Percentiles rank a stretch among this genome's conserved stretches.
Evolutionary conservation across 2,113 vertebrate species (phyloP).

Genomic region (Tragelaphus scriptus): DNA sequence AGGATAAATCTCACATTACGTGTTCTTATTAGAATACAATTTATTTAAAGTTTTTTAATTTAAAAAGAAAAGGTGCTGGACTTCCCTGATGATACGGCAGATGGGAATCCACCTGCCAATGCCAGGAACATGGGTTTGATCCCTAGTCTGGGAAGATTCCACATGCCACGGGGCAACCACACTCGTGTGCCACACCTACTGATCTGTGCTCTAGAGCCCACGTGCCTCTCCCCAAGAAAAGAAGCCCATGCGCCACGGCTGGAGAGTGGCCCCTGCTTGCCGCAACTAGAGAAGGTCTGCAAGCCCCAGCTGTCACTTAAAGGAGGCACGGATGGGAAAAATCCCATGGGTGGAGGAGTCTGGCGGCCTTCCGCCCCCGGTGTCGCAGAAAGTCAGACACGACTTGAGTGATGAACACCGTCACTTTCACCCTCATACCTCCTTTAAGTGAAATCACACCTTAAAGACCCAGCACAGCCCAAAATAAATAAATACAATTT

Average conservation of each 20-base stretch:
- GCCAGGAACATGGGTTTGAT: not conserved
- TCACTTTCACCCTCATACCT: not conserved
- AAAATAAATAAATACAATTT: not conserved
- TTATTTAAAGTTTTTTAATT: not conserved
- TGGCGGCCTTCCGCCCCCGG: not conserved
- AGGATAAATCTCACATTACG: not conserved
- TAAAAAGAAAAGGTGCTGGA: not conserved
- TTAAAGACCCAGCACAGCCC: not conserved
- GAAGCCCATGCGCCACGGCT: fast-evolving
- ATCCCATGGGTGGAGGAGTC: not conserved
- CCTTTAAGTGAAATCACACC: not conserved
- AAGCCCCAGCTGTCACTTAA: not conserved
- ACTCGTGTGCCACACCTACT: fast-evolving
- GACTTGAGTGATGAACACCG: not conserved
- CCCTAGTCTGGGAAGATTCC: not conserved
- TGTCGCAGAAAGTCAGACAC: not conserved
- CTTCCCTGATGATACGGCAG: not conserved
- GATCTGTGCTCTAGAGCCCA: not conserved
- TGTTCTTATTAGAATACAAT: not conserved
- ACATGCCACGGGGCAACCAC: not conserved
- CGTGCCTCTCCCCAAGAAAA: not conserved
- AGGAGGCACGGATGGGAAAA: not conserved
- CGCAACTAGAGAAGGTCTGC: not conserved
- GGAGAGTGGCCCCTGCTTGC: not conserved
- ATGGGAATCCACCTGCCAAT: not conserved